phyloP scores from a whole-genome alignment of 2,888 invertebrate genomes.

The Lymantria dispar region DNA sequence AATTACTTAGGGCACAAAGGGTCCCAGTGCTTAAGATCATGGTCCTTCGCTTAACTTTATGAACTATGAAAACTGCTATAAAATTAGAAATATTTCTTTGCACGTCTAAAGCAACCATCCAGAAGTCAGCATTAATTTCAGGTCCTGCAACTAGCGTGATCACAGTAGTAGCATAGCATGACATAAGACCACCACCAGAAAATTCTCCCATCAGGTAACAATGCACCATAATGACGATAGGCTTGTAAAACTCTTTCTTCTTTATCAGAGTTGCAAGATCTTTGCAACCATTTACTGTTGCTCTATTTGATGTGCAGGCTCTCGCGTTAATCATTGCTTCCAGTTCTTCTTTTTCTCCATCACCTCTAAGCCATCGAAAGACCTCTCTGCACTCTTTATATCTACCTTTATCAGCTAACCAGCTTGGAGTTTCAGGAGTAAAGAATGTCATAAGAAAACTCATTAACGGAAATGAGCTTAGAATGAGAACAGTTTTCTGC shows the following conservation, averaged over 20 bases:
- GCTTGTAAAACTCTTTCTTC: slow-evolving; percentile 75
- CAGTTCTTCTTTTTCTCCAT: slow-evolving; percentile 61
- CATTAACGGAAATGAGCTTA: slow-evolving; percentile 62
- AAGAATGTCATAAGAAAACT: slow-evolving; percentile 62
- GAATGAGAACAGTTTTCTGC: slow-evolving; percentile 77
- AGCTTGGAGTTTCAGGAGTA: slow-evolving; percentile 84
- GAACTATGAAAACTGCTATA: slow-evolving; percentile 78
- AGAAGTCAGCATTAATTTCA: slow-evolving; percentile 79
- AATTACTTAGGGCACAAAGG: slow-evolving; percentile 76
- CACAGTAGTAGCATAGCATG: slow-evolving; percentile 84
- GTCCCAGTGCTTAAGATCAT: slow-evolving; percentile 79
- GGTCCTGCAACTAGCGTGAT: slow-evolving; percentile 77
- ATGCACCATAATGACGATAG: slow-evolving; percentile 78
- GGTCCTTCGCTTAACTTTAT: slow-evolving; percentile 79
- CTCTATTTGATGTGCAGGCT: slow-evolving; percentile 23
- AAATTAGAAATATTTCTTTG: slow-evolving; percentile 80
- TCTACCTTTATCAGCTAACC: slow-evolving; percentile 80
- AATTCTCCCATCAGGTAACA: slow-evolving; percentile 83
- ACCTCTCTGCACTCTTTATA: slow-evolving; percentile 77
- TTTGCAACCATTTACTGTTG: slow-evolving; percentile 13
- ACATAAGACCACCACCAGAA: slow-evolving; percentile 84
- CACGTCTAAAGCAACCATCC: slow-evolving; percentile 83
- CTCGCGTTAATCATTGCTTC: slow-evolving; percentile 56
- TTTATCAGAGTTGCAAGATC: slow-evolving; percentile 26
- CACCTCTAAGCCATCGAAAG: slow-evolving; percentile 81